These are phyloP conservation scores for Pluvianellus socialis DNA, from an alignment of 2,113 vertebrate genomes.

Conservation along the genomic window DNA sequence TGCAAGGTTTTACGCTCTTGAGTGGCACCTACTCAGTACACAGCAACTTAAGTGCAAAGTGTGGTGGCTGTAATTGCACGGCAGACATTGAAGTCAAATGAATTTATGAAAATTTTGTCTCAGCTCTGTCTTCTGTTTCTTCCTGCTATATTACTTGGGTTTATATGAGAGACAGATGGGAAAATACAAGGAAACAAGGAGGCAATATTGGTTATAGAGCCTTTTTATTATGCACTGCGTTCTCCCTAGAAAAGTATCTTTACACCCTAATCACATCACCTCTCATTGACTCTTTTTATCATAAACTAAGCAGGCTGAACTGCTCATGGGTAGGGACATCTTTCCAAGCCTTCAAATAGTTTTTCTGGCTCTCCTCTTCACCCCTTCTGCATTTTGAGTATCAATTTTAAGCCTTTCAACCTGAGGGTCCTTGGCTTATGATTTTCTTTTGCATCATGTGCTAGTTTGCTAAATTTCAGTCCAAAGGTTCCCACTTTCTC, in stretches of 20 bases:
- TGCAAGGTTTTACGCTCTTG: background rate
- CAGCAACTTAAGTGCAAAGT: background rate
- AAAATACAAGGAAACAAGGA: background rate
- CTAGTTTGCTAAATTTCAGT: background rate
- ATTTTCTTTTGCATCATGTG: background rate
- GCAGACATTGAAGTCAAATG: background rate
- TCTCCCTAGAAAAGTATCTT: background rate
- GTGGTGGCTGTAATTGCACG: background rate
- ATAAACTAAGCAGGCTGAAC: background rate
- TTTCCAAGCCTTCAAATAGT: background rate
- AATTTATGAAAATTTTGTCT: background rate
- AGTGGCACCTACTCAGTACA: background rate
- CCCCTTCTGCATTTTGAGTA: background rate
- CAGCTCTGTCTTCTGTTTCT: background rate
- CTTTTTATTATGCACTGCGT: background rate
- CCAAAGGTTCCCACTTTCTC: background rate
- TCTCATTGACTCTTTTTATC: background rate
- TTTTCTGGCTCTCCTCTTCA: background rate
- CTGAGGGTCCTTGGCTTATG: background rate
- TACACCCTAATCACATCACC: background rate
- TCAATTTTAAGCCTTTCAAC: background rate
- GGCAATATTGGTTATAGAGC: background rate
- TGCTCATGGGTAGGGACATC: background rate
- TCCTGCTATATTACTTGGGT: background rate
- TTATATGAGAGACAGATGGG: background rate